phyloP scores from a whole-genome alignment of 2,888 invertebrate species.

The Andrena bucephala region DNA sequence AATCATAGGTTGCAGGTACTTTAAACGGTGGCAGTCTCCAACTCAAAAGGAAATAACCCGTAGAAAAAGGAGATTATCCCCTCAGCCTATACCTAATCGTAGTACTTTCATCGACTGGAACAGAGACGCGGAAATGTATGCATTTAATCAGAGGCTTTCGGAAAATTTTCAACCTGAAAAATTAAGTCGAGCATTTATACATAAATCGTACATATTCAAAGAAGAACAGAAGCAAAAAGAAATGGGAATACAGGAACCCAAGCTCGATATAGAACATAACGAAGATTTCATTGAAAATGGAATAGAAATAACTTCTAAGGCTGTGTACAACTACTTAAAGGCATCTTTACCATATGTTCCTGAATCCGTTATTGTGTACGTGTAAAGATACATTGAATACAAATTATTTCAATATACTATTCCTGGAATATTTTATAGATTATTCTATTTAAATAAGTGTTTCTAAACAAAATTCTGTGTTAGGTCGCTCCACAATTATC shows the following conservation, averaged over 20 bases:
- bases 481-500: constrained; percentile 88
- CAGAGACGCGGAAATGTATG: constrained; percentile 93
- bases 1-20: constrained; percentile 81
- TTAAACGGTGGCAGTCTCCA: constrained; percentile 90
- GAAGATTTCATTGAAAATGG: constrained; percentile 89
- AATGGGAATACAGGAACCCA: constrained; percentile 88
- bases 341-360: constrained; percentile 91
- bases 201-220: constrained; percentile 91
- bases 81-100: constrained; percentile 85
- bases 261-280: constrained; percentile 89
- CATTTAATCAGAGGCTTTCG: constrained; percentile 93
- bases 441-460: neutral
- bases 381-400: constrained; percentile 34
- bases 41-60: constrained; percentile 88
- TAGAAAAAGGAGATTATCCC: constrained; percentile 86
- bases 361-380: constrained; percentile 89
- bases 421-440: neutral
- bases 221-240: constrained; percentile 90
- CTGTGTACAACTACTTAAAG: constrained; percentile 90
- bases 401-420: neutral
- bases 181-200: constrained; percentile 92
- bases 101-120: constrained; percentile 94
- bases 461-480: constrained; percentile 62
- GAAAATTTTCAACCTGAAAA: constrained; percentile 92
- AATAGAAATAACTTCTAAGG: constrained; percentile 88